Conservation (phyloP, 53 echinoderm and acorn worm genomes). For the Henricia sp. region DNA sequence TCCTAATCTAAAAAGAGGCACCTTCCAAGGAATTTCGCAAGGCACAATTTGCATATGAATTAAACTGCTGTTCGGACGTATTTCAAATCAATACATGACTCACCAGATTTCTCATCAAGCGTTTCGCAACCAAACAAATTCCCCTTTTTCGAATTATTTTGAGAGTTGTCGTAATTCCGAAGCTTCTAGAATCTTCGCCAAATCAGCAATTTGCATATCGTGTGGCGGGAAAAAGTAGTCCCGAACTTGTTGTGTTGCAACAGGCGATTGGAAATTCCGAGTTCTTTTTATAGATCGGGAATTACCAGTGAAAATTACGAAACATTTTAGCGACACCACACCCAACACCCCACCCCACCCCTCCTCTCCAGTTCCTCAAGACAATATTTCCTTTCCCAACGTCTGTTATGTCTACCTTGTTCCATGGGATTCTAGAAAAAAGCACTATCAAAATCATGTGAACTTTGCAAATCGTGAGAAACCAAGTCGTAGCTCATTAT, state of each 20-base stretch:
- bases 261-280: background rate
- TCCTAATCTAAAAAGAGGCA: background rate
- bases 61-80: background rate
- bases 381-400: no score
- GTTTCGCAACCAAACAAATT: conserved; percentile 2
- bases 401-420: no score
- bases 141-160: background rate
- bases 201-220: background rate
- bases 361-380: background rate
- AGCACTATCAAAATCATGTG: no score
- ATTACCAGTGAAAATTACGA: background rate
- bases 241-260: background rate
- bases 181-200: background rate
- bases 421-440: no score
- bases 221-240: conserved; percentile 4
- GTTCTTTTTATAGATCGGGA: background rate
- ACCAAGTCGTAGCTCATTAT: no score
- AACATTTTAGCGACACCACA: background rate
- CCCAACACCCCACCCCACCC: background rate
- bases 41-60: conserved; percentile 1
- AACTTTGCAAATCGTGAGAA: no score
- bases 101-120: conserved; percentile 13
- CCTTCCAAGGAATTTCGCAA: background rate
- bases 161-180: background rate
- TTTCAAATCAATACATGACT: no score